A percentile compares a stretch with the other conserved stretches of the same genome.
Evolutionary conservation across 2,797 vertebrate genomes (phyloP).

Genomic region (Leuciscus waleckii): DNA sequence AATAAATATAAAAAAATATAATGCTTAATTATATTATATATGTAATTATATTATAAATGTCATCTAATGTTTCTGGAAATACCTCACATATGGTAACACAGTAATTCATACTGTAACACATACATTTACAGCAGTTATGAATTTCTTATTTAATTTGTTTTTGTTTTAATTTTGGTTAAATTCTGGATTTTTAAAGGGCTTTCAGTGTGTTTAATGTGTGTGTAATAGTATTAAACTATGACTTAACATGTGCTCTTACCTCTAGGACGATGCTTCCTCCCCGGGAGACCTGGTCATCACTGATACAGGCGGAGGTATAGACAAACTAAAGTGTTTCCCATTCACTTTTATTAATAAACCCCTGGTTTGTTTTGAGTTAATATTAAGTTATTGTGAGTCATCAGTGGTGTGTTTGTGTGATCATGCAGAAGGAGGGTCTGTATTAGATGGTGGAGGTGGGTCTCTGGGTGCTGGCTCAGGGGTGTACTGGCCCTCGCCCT

Average conservation of each 20-base stretch:
- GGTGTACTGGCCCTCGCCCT: conserved; percentile 93
- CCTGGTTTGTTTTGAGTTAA: not conserved
- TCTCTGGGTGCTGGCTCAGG: conserved; percentile 66
- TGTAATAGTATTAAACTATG: not conserved
- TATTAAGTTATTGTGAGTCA: not conserved
- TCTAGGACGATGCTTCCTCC: conserved; percentile 94
- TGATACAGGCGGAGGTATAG: conserved; percentile 85
- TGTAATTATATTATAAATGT: not conserved
- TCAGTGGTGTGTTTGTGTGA: conserved; percentile 32
- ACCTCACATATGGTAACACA: not conserved
- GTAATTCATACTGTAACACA: not conserved
- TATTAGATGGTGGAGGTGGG: conserved; percentile 79
- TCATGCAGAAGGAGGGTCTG: conserved; percentile 82
- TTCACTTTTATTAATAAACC: not conserved
- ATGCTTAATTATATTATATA: not conserved
- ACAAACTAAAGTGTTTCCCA: conserved; percentile 15
- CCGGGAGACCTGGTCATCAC: conserved; percentile 94
- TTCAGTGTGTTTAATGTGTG: not conserved
- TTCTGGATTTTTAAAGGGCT: not conserved
- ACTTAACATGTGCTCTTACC: conserved; percentile 33
- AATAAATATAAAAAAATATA: not conserved
- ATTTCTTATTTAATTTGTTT: not conserved
- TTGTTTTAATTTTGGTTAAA: not conserved
- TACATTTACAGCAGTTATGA: not conserved
- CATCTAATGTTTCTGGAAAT: not conserved